Evolutionary conservation across 2,113 vertebrate species (phyloP).

Genomic region (Brachypteracias leptosomus): DNA sequence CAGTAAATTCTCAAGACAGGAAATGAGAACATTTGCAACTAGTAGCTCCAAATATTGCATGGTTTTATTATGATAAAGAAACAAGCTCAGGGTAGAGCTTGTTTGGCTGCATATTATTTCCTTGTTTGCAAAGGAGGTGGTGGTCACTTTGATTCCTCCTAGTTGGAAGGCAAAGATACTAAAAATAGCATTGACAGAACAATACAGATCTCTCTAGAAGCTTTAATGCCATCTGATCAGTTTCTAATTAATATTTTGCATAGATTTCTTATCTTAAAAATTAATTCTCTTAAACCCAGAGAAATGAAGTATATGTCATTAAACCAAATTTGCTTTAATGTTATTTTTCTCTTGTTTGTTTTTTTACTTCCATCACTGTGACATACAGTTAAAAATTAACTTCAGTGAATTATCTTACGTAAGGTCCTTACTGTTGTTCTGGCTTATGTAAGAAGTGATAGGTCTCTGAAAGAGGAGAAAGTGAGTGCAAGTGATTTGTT

Average conservation of each 20-base stretch:
- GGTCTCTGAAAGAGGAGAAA: neutral
- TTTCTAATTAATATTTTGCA: neutral
- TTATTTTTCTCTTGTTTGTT: neutral
- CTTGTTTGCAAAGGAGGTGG: neutral
- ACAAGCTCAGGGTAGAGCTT: neutral
- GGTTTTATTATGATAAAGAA: neutral
- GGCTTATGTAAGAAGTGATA: neutral
- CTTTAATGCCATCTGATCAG: neutral
- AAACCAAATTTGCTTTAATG: neutral
- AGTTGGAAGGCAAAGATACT: neutral
- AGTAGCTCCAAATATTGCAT: neutral
- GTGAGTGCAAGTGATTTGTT: neutral
- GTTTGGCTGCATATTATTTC: neutral
- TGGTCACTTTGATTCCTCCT: neutral
- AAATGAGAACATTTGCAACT: neutral
- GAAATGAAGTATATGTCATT: neutral
- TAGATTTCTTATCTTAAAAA: neutral
- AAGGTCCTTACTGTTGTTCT: neutral
- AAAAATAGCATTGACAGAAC: neutral
- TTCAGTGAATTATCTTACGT: neutral
- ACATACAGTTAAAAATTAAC: neutral
- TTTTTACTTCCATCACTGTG: neutral
- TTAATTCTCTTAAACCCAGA: neutral
- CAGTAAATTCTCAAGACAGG: neutral
- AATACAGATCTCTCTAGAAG: neutral